These are phyloP conservation scores for Stylophora pistillata DNA, from an alignment of 64 coral and sea anemone genomes.

Conservation along the genomic window DNA sequence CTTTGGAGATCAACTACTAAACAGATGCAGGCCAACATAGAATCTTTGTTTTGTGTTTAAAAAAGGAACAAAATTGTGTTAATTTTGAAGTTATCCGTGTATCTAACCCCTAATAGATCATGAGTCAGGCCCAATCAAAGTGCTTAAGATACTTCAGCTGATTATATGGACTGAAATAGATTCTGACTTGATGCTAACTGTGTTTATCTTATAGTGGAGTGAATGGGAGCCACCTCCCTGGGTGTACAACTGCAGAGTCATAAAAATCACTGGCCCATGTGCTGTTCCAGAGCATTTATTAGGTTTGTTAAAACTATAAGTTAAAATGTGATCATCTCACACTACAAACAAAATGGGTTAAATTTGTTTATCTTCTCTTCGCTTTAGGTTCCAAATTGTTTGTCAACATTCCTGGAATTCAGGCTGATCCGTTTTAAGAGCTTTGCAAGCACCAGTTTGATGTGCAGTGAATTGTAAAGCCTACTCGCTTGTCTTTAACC, in stretches of 20 bases:
- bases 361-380: neutral
- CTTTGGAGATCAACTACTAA: too few species aligned
- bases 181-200: neutral
- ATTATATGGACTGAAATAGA: too few species aligned
- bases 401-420: constrained; percentile 61
- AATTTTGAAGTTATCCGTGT: too few species aligned
- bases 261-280: constrained; percentile 52
- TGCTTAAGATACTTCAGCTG: too few species aligned
- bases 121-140: too few species aligned
- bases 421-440: constrained; percentile 56
- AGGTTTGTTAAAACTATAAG: constrained; percentile 14
- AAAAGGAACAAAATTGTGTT: too few species aligned
- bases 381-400: constrained; percentile 61
- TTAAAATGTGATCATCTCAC: neutral
- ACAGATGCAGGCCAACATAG: too few species aligned
- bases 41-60: too few species aligned
- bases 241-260: constrained; percentile 49
- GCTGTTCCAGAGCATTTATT: constrained; percentile 64
- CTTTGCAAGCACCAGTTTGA: neutral
- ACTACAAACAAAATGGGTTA: neutral
- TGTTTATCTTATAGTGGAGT: constrained; percentile 45
- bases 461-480: neutral
- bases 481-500: too few species aligned
- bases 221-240: constrained; percentile 64
- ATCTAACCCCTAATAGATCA: too few species aligned